phyloP scores from a whole-genome alignment of 2,888 invertebrate genomes.

The Axea sp. region DNA sequence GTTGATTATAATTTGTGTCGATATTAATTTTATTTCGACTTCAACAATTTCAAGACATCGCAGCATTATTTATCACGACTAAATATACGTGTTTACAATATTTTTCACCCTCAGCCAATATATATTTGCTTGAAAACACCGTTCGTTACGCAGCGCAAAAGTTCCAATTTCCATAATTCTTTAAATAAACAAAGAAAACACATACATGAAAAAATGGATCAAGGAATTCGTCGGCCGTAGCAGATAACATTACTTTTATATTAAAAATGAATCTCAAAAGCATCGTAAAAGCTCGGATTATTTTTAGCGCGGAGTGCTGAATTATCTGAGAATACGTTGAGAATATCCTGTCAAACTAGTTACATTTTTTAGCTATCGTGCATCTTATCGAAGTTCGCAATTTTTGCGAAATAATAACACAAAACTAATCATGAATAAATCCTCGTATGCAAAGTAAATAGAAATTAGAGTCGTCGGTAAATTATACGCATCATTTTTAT shows the following conservation, averaged over 20 bases:
- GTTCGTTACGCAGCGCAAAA: too few species aligned
- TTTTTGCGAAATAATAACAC: slow-evolving; percentile 50
- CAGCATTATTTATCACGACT: slow-evolving; percentile 47
- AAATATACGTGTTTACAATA: slow-evolving; percentile 46
- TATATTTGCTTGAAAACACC: too few species aligned
- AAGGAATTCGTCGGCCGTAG: too few species aligned
- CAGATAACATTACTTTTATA: slow-evolving; percentile 24
- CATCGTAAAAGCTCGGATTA: too few species aligned
- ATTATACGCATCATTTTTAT: slow-evolving; percentile 50
- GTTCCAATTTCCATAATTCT: too few species aligned
- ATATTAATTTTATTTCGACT: slow-evolving; percentile 56
- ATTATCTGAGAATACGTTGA: slow-evolving; percentile 44
- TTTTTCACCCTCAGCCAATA: slow-evolving; percentile 14
- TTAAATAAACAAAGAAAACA: too few species aligned
- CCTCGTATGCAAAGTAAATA: slow-evolving; percentile 35
- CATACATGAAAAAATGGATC: too few species aligned
- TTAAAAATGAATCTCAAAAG: slow-evolving; percentile 14
- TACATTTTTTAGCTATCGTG: slow-evolving; percentile 28
- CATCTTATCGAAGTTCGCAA: slow-evolving; percentile 46
- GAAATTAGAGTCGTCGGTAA: slow-evolving; percentile 46
- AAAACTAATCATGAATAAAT: slow-evolving; percentile 58
- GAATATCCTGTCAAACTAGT: slow-evolving; percentile 53
- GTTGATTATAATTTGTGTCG: slow-evolving; percentile 61
- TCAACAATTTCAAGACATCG: slow-evolving; percentile 23
- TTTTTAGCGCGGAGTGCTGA: slow-evolving; percentile 20